These are phyloP conservation scores for Drosophila histrio DNA, from an alignment of 2,888 invertebrate genomes.

Conservation along the genomic window DNA sequence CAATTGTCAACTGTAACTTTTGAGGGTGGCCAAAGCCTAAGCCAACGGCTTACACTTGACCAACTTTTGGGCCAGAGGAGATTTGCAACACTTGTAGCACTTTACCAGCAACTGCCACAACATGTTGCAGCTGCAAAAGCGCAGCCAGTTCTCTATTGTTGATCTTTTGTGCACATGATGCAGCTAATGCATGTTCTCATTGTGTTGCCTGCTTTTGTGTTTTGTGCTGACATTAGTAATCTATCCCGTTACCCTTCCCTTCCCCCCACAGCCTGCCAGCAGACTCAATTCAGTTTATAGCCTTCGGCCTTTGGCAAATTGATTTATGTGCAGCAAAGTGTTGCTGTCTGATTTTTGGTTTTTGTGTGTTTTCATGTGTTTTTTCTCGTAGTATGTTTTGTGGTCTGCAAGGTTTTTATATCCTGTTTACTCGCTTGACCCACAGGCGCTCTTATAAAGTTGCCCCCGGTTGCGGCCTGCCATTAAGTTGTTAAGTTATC, in stretches of 20 bases:
- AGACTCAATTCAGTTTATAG: conserved; percentile 6
- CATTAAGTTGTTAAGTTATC: conserved; percentile 81
- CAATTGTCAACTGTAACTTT: conserved; percentile 53
- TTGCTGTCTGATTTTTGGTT: conserved; percentile 59
- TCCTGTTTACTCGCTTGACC: conserved; percentile 49
- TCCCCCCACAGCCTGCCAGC: neutral
- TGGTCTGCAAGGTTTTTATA: conserved; percentile 38
- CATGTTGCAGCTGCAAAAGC: conserved; percentile 33
- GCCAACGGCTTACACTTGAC: conserved; percentile 71
- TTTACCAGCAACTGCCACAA: conserved; percentile 47
- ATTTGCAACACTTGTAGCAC: conserved; percentile 63
- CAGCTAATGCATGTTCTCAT: conserved; percentile 61
- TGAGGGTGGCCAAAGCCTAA: conserved; percentile 32
- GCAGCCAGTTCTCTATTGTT: conserved; percentile 35
- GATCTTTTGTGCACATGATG: conserved; percentile 55
- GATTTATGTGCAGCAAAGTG: conserved; percentile 69
- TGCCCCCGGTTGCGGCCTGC: conserved; percentile 65
- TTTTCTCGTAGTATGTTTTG: conserved; percentile 6
- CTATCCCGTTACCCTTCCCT: conserved; percentile 21
- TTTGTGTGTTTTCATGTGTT: conserved; percentile 9
- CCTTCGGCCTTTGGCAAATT: conserved; percentile 41
- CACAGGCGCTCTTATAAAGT: conserved; percentile 36
- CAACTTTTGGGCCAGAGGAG: conserved; percentile 58
- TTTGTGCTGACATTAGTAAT: conserved; percentile 74
- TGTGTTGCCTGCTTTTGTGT: conserved; percentile 46